Conservation (phyloP, 2,797 vertebrate species). For the Luscinia megarhynchos region DNA sequence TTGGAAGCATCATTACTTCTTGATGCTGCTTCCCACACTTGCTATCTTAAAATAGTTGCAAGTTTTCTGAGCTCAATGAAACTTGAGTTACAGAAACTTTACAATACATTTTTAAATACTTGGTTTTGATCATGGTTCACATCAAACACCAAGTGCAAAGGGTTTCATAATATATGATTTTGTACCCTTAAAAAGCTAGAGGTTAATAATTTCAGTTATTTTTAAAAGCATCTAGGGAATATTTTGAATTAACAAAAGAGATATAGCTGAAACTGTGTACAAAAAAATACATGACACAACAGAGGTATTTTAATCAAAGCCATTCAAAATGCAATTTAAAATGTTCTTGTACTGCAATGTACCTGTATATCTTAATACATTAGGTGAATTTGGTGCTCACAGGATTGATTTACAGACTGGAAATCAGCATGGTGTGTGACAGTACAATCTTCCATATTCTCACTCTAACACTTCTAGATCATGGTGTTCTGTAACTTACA, state of each 20-base stretch:
- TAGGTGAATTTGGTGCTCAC: background rate
- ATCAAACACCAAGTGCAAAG: background rate
- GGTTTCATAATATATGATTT: background rate
- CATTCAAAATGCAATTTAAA: background rate
- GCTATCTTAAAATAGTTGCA: background rate
- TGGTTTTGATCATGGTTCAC: background rate
- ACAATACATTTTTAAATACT: background rate
- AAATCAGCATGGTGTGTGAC: background rate
- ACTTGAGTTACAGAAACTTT: background rate
- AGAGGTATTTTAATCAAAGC: background rate
- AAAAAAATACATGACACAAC: background rate
- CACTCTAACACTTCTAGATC: background rate
- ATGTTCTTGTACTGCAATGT: background rate
- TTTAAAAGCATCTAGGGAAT: background rate
- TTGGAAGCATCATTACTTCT: background rate
- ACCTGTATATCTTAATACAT: background rate
- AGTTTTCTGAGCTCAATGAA: background rate
- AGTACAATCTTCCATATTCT: background rate
- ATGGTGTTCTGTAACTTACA: accelerated
- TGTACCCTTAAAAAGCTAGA: constrained; percentile 9
- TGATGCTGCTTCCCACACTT: background rate
- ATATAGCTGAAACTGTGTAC: background rate
- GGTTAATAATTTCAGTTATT: constrained; percentile 41
- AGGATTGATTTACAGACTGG: background rate
- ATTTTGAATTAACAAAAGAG: constrained; percentile 26